Evolutionary conservation across 2,113 vertebrate genomes (phyloP).

Genomic region (Tachuris rubrigastra): DNA sequence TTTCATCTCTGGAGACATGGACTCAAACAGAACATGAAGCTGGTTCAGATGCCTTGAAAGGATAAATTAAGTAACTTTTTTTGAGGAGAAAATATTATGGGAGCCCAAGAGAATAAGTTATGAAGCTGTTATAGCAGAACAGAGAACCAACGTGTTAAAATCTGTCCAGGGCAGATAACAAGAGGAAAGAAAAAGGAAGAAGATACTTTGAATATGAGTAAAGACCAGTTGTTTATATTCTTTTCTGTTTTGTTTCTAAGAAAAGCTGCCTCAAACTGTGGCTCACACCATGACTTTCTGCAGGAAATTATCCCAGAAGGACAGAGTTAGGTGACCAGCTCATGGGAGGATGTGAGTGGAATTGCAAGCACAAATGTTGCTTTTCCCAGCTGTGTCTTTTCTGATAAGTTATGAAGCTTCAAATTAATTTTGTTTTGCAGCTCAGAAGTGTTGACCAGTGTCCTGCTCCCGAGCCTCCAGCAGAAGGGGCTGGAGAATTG

Average conservation of each 20-base stretch:
- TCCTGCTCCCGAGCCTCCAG: not conserved
- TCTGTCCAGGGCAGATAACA: not conserved
- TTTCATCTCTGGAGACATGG: not conserved
- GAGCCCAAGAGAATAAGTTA: not conserved
- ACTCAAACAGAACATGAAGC: not conserved
- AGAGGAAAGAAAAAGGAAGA: not conserved
- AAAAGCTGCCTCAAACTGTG: not conserved
- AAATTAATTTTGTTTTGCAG: not conserved
- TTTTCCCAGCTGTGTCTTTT: not conserved
- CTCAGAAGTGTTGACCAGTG: not conserved
- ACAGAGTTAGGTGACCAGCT: not conserved
- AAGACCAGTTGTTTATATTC: not conserved
- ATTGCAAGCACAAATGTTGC: accelerated
- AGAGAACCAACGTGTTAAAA: not conserved
- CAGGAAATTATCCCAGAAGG: conserved; percentile 25
- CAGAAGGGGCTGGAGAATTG: not conserved
- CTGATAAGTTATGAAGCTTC: not conserved
- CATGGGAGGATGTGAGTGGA: not conserved
- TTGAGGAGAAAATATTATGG: not conserved
- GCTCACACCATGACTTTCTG: not conserved
- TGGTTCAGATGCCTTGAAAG: not conserved
- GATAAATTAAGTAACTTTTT: conserved; percentile 13
- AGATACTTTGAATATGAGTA: not conserved
- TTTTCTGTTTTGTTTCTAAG: not conserved
- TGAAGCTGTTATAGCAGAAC: not conserved